phyloP scores from a whole-genome alignment of 2,888 invertebrate genomes.

The Ophioninae sp. region DNA sequence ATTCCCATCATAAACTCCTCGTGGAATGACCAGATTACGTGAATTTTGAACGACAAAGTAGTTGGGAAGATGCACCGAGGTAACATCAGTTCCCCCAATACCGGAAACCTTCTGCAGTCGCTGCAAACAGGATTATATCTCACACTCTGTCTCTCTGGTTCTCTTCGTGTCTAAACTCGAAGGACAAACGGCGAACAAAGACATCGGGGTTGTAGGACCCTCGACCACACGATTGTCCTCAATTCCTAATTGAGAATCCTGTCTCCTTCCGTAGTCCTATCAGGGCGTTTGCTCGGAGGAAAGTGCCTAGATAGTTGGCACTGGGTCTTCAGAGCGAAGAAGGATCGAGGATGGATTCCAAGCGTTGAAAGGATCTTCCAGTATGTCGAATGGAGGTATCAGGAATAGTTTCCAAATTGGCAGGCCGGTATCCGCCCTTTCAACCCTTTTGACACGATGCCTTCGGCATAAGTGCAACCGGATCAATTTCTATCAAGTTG shows the following conservation, averaged over 20 bases:
- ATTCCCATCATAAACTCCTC: not conserved
- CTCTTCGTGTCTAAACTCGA: conserved; percentile 23
- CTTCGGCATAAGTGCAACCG: conserved; percentile 43
- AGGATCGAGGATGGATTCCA: conserved; percentile 7
- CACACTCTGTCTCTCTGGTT: not conserved
- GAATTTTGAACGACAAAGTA: not conserved
- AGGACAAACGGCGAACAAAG: conserved; percentile 58
- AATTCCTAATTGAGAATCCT: conserved; percentile 61
- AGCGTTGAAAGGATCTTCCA: conserved; percentile 26
- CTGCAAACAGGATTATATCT: conserved; percentile 16
- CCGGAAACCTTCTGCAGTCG: conserved; percentile 40
- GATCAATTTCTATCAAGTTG: conserved; percentile 55
- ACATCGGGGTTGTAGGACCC: conserved; percentile 55
- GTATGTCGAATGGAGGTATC: conserved; percentile 37
- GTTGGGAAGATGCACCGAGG: conserved; percentile 40
- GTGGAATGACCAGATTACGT: not conserved
- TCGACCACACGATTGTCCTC: conserved; percentile 44
- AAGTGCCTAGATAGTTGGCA: conserved; percentile 31
- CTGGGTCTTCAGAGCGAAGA: conserved; percentile 26
- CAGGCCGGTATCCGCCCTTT: conserved; percentile 33
- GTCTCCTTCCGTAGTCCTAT: conserved; percentile 4
- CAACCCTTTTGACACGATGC: conserved; percentile 51
- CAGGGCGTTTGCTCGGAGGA: conserved; percentile 13
- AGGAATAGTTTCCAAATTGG: conserved; percentile 52
- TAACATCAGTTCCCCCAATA: conserved; percentile 45